phyloP scores from a whole-genome alignment of 2,888 invertebrate species.

The Perdita meconis region DNA sequence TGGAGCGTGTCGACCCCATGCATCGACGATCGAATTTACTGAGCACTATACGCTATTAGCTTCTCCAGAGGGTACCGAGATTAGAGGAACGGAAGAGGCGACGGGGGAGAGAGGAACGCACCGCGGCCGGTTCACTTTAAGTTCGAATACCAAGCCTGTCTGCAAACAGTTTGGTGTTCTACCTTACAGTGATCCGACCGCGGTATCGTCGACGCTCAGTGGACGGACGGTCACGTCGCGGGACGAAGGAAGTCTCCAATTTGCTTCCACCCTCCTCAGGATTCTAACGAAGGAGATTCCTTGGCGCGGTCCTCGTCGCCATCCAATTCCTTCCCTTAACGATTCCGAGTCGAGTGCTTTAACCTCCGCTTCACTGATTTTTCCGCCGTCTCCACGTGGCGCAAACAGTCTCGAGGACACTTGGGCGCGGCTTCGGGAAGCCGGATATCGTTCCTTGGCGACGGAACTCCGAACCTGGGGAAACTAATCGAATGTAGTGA shows the following conservation, averaged over 20 bases:
- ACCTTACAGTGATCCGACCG: constrained; percentile 96
- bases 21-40: constrained; percentile 49
- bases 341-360: constrained; percentile 18
- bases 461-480: background rate
- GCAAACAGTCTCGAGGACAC: constrained; percentile 1
- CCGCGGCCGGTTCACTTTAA: constrained; percentile 92
- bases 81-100: constrained; percentile 23
- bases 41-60: constrained; percentile 54
- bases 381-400: background rate
- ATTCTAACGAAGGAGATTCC: background rate
- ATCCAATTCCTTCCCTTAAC: constrained; percentile 52
- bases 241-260: constrained; percentile 50
- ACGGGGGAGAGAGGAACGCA: constrained; percentile 46
- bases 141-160: constrained; percentile 95
- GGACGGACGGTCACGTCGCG: constrained; percentile 53
- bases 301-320: constrained; percentile 5
- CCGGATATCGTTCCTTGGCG: too few relatives aligned
- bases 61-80: constrained; percentile 26
- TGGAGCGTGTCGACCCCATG: constrained; percentile 15
- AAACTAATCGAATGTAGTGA: too few relatives aligned
- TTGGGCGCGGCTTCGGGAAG: too few relatives aligned
- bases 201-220: constrained; percentile 74
- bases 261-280: background rate
- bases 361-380: background rate
- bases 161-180: constrained; percentile 95